Evolutionary conservation across 1,140 invertebrate species (phyloP), one percentile per base, ranked within the genome.

Genomic region (Drosophila sturtevanti): DNA sequence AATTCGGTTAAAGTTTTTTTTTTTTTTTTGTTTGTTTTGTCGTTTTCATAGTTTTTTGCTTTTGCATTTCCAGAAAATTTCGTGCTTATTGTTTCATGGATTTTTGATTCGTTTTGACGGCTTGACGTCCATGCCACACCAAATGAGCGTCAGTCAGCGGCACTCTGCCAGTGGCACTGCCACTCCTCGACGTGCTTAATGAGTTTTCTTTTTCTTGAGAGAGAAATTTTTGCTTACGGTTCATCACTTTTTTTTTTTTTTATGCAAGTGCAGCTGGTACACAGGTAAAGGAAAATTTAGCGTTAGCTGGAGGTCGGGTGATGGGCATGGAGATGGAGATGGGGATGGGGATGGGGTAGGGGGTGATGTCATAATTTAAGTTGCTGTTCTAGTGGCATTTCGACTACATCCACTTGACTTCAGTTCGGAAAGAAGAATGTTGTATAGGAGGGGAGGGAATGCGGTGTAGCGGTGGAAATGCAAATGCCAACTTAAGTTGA

Each of bases 401-500:
- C 72, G 76, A 89, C 84, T 89, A 82, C 84, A 89, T 81, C 78
- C 74, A 89, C 84, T 89, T 78, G 84, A 89, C 76, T 77, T 48
- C 75, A 58, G 67, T 41, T 65, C 64, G 38, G 18, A 34, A 31
- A 11, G n/a, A 35, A 63, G 31, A 31, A 18, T 18, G 44, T 48
- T 16, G 63, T 3, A 11, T 11, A 12, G 37, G 37, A 7, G 12
- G 4, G 12, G 18, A 0, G 16, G 41, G 7, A 16, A 7, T 1
- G 2, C 1, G 31, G 16, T 18, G 41, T 3, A 7, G 16, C 14
- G 22, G 27, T 60, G 56, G 74, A 74, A 81, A 87, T 89, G 84
- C 84, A 87, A 87, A 87, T 87, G 84, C 84, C 84, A 87, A 77
- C 72, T 87, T 87, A 87, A 87, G 84, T 89, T 87, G 84, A 87